phyloP scores from a whole-genome alignment of 64 coral and sea anemone species.

The Astreopora myriophthalma region DNA sequence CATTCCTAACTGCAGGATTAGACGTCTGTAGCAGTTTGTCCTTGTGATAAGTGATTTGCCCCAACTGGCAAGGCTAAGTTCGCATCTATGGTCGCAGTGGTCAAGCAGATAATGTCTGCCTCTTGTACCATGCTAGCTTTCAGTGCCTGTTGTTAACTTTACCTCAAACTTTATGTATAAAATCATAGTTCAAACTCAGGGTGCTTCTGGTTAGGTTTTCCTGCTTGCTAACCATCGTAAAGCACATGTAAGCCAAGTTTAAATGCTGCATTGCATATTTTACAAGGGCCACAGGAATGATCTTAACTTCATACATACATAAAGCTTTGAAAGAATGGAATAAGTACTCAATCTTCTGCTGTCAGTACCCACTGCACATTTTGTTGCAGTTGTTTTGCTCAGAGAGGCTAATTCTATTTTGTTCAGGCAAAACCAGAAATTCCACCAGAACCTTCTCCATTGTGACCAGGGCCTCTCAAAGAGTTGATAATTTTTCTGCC shows the following conservation, averaged over 20 bases:
- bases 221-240: slow-evolving; percentile 77
- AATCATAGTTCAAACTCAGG: slow-evolving; percentile 20
- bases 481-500: slow-evolving; percentile 57
- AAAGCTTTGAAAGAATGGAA: slow-evolving; percentile 23
- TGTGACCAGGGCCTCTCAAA: slow-evolving; percentile 57
- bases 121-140: slow-evolving; percentile 61
- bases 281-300: slow-evolving; percentile 67
- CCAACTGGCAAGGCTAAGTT: background rate
- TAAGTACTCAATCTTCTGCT: slow-evolving; percentile 68
- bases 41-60: background rate
- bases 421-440: slow-evolving; percentile 73
- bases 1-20: background rate
- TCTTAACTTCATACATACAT: slow-evolving; percentile 82
- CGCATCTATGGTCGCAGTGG: background rate
- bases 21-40: background rate
- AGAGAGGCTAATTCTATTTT: slow-evolving; percentile 76
- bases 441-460: slow-evolving; percentile 62
- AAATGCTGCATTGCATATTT: slow-evolving; percentile 80
- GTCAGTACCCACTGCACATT: slow-evolving; percentile 70
- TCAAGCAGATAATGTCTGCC: slow-evolving; percentile 54
- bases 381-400: slow-evolving; percentile 73
- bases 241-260: slow-evolving; percentile 79
- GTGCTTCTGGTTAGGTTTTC: slow-evolving; percentile 75
- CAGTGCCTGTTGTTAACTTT: slow-evolving; percentile 69
- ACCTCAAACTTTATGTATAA: slow-evolving; percentile 40